Evolutionary conservation across 2,113 vertebrate genomes (phyloP).

Genomic region (Opisthocomus hoazin): DNA sequence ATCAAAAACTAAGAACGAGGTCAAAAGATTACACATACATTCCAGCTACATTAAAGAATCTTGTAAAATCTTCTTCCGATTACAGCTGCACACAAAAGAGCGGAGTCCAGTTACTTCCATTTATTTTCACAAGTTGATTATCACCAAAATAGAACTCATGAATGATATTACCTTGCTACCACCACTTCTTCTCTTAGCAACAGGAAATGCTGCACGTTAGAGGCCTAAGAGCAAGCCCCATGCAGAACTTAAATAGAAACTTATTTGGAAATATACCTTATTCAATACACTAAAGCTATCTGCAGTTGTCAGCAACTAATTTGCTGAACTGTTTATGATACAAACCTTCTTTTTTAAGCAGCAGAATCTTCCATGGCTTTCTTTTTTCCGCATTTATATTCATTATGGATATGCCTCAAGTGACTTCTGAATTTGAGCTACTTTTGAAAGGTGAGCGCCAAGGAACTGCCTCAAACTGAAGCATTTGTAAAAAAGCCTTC

Average conservation of each 20-base stretch:
- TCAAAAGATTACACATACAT: conserved; percentile 30
- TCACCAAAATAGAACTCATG: not conserved
- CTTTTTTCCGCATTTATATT: not conserved
- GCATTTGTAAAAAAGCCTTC: not conserved
- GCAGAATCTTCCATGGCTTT: not conserved
- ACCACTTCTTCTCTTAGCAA: not conserved
- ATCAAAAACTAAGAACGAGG: conserved; percentile 13
- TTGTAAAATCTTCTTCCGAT: not conserved
- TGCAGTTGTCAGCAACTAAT: not conserved
- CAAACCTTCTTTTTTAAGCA: not conserved
- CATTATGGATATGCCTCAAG: rapidly evolving
- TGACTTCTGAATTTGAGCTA: not conserved
- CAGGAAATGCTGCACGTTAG: not conserved
- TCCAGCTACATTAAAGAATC: not conserved
- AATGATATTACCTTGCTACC: not conserved
- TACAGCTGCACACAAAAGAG: not conserved
- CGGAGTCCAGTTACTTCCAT: not conserved
- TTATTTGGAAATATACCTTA: not conserved
- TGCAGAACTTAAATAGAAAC: not conserved
- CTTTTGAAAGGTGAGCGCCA: not conserved
- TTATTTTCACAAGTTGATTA: not conserved
- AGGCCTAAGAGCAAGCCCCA: not conserved
- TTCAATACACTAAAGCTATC: not conserved
- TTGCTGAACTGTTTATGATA: not conserved
- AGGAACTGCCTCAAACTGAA: not conserved